Evolutionary conservation across 2,113 vertebrate genomes (phyloP), one percentile per base, ranked within the genome.

Genomic region (Chroicocephalus ridibundus): DNA sequence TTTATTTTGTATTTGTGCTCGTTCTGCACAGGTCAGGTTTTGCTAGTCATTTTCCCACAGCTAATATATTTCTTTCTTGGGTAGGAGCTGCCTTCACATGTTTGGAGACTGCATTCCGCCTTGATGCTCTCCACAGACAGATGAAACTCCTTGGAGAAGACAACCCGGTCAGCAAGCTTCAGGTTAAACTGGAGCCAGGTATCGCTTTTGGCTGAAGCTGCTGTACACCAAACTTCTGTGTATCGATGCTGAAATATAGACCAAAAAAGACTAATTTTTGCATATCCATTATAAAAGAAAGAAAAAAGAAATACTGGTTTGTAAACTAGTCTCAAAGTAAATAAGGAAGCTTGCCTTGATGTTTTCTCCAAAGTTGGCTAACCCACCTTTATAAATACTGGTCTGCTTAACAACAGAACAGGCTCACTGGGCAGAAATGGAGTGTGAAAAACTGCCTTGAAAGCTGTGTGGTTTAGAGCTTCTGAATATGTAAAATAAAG

Each of bases 141-240:
- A 99, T 99, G 98, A 99, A 99, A 91, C 99, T 99, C 51, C 98
- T 99, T 0, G 99, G 99, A 90, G 99, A 99, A 96, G 99, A 99
- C 98, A 99, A 98, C 80, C 99, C 99, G 0, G 98, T 99, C 89
- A 99, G 99, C 98, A 99, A 99, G 95, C 98, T 99, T 92, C 99
- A 99, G 97, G 99, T 99, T 98, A 99, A 99, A 97, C 98, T 99
- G 97, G 99, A 99, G 93, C 98, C 99, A 99, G 99, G 99, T 99
- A 97, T 60, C 54, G 82, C 75, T n/a, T 49, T 74, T 57, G 10
- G 8, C 47, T 26, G 70, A 70, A 80, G 36, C 32, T 69, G 15
- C 32, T 44, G 13, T 88, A 62, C 20, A 32, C 11, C 83, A 27
- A 88, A 80, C 31, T 52, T 69, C 22, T 82, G 6, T 76, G 12